Evolutionary conservation across 2,113 vertebrate genomes (phyloP).

Genomic region (Ptyas mucosa): DNA sequence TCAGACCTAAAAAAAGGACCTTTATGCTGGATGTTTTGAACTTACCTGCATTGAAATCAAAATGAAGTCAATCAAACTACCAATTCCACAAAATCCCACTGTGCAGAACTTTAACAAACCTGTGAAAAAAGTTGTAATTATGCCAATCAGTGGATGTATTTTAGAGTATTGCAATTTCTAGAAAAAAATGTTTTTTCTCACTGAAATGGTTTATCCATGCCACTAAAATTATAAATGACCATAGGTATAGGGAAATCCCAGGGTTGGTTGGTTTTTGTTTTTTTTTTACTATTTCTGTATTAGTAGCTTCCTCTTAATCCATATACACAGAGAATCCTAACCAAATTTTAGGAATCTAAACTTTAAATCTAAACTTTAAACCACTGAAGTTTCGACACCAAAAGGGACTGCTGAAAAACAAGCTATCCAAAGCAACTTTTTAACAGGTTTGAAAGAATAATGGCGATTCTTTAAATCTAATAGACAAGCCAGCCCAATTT

Average conservation of each 20-base stretch:
- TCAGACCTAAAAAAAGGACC: background rate
- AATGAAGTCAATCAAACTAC: conserved; percentile 94
- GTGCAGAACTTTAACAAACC: conserved; percentile 97
- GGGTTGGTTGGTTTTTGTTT: background rate
- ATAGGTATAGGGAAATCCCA: background rate
- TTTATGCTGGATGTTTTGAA: conserved; percentile 25
- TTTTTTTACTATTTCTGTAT: background rate
- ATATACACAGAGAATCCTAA: background rate
- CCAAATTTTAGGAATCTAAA: no score
- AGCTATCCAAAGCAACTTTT: background rate
- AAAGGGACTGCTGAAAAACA: background rate
- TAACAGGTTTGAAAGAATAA: background rate
- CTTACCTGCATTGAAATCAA: conserved; percentile 98
- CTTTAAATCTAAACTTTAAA: no score
- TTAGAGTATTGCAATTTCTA: conserved; percentile 24
- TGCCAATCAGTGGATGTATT: background rate
- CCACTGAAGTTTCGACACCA: background rate
- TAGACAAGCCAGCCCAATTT: background rate
- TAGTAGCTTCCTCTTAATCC: background rate
- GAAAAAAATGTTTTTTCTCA: background rate
- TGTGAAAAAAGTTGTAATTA: conserved; percentile 61
- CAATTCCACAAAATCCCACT: conserved; percentile 97
- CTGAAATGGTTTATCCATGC: background rate
- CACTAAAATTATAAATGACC: background rate
- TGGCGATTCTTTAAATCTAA: background rate